Percentiles rank a stretch among this genome's conserved stretches.
These are phyloP conservation scores for Acleris literana DNA, from an alignment of 2,888 invertebrate genomes.

Conservation along the genomic window DNA sequence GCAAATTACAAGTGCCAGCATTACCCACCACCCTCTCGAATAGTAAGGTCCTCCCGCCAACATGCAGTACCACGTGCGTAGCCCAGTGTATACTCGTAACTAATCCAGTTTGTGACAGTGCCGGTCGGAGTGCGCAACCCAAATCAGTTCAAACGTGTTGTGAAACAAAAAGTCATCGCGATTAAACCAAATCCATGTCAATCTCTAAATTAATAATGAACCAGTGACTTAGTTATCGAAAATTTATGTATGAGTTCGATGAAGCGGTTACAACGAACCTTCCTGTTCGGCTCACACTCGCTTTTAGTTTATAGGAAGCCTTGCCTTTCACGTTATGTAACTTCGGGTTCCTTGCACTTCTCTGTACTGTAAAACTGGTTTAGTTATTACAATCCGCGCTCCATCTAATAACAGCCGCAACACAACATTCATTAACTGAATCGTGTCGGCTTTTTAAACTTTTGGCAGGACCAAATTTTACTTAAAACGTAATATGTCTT, in stretches of 20 bases:
- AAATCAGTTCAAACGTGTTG: constrained; percentile 27
- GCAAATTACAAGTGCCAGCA: constrained; percentile 77
- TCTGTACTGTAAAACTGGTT: constrained; percentile 53
- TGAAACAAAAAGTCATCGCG: constrained; percentile 34
- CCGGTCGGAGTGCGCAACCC: constrained; percentile 45
- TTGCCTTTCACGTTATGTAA: constrained; percentile 64
- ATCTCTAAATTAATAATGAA: constrained; percentile 28
- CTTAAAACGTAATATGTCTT: constrained; percentile 28
- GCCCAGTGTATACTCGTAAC: constrained; percentile 34
- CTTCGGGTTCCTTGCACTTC: constrained; percentile 51
- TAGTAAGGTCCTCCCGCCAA: constrained; percentile 61
- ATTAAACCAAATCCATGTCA: constrained; percentile 24
- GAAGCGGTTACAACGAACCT: constrained; percentile 52
- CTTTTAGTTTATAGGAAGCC: constrained; percentile 56
- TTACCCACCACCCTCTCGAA: constrained; percentile 74
- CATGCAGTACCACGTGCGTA: constrained; percentile 81
- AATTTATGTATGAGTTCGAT: constrained; percentile 52
- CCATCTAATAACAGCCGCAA: constrained; percentile 10
- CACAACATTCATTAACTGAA: constrained; percentile 7
- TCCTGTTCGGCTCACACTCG: constrained; percentile 50
- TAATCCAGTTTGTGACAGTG: constrained; percentile 42
- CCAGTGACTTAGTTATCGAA: constrained; percentile 40
- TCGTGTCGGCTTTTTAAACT: constrained; percentile 36
- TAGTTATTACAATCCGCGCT: constrained; percentile 35
- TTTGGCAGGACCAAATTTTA: not conserved